Evolutionary conservation across 1,140 invertebrate genomes (phyloP).

Genomic region (Polypedilum vanderplanki): DNA sequence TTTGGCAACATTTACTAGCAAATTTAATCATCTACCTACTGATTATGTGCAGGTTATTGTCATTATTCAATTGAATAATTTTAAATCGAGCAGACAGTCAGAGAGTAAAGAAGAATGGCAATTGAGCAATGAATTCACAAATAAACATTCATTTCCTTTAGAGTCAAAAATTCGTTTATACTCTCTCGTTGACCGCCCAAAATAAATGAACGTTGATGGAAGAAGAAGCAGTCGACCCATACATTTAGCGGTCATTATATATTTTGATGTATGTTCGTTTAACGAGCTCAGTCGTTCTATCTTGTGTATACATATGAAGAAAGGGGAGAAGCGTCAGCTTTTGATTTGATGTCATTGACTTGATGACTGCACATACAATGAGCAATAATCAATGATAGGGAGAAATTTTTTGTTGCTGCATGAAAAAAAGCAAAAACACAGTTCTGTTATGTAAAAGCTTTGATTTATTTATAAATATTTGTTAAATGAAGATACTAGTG

Average conservation of each 20-base stretch:
- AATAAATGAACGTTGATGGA: background rate
- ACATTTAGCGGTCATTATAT: no score
- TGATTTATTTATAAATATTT: no score
- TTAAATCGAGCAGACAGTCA: background rate
- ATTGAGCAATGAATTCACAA: background rate
- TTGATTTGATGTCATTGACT: background rate
- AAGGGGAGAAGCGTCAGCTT: background rate
- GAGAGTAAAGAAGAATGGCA: background rate
- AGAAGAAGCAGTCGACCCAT: no score
- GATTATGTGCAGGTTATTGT: background rate
- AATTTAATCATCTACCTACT: no score
- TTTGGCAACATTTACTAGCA: no score
- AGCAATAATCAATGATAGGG: no score
- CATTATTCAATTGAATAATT: slow-evolving; percentile 1
- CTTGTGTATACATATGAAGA: background rate
- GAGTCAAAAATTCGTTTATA: background rate
- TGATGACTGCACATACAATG: background rate
- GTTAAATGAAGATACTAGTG: no score
- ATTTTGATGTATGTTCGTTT: background rate
- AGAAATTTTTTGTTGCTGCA: no score
- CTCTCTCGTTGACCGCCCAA: background rate
- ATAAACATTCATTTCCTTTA: background rate
- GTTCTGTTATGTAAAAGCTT: no score
- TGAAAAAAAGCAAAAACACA: no score
- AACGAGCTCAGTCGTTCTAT: background rate